Evolutionary conservation across 2,113 vertebrate species (phyloP).

Genomic region (Gavialis gangeticus): DNA sequence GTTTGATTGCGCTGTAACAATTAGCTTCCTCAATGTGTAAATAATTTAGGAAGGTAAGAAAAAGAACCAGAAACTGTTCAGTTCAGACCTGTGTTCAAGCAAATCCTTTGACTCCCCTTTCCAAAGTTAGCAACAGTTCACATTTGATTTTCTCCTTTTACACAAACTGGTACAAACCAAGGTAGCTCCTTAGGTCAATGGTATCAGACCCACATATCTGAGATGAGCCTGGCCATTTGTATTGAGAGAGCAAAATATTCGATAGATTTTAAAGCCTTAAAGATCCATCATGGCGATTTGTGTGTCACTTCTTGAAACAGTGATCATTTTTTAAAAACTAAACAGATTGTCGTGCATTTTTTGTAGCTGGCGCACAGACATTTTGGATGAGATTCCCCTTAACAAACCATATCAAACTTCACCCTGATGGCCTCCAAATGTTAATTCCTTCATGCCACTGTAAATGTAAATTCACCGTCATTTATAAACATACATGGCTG

Average conservation of each 20-base stretch:
- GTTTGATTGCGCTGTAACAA: not conserved
- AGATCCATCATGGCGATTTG: not conserved
- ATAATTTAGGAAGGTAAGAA: not conserved
- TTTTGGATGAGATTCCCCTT: not conserved
- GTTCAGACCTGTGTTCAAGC: not conserved
- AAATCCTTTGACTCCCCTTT: not conserved
- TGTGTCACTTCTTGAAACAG: not conserved
- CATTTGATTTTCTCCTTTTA: not conserved
- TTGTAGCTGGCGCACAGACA: not conserved
- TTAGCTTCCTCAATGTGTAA: not conserved
- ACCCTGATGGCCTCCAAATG: not conserved
- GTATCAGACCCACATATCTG: fast-evolving
- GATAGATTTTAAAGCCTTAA: not conserved
- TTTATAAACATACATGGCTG: not conserved
- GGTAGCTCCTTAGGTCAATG: not conserved
- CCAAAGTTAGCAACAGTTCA: not conserved
- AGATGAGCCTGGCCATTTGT: not conserved
- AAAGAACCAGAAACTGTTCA: not conserved
- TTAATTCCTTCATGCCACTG: not conserved
- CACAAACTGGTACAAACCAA: fast-evolving
- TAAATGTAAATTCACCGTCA: not conserved
- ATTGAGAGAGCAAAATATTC: not conserved
- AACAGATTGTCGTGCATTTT: not conserved
- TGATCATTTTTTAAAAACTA: not conserved
- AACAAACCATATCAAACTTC: not conserved